Conservation (phyloP, 2,888 invertebrate genomes). For the Heteropelma amictum region DNA sequence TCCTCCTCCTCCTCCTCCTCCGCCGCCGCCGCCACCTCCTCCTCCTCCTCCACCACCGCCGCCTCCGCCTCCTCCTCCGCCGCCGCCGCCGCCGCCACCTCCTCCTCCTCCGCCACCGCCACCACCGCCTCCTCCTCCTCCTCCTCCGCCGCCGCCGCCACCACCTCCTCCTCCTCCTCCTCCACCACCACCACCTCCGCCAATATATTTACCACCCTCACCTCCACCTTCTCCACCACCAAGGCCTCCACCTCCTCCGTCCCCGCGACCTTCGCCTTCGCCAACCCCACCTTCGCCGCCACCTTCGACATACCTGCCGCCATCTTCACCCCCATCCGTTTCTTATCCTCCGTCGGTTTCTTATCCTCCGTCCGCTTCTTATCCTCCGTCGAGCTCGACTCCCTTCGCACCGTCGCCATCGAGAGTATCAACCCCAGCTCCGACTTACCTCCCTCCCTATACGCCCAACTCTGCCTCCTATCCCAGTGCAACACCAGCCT, state of each 20-base stretch:
- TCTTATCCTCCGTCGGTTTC: too few species aligned
- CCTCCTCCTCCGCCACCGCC: constrained; percentile 14
- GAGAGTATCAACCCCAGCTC: constrained; percentile 12
- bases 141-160: constrained; percentile 35
- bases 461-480: constrained; percentile 26
- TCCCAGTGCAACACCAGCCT: constrained; percentile 25
- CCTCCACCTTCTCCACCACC: constrained; percentile 47
- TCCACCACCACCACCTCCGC: constrained; percentile 24
- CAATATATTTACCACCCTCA: constrained; percentile 7
- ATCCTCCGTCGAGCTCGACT: constrained; percentile 44
- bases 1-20: constrained; percentile 41
- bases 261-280: constrained; percentile 14
- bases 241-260: constrained; percentile 21
- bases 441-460: constrained; percentile 47
- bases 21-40: constrained; percentile 21
- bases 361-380: constrained; percentile 33
- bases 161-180: constrained; percentile 43
- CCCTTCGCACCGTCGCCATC: constrained; percentile 30
- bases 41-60: constrained; percentile 12
- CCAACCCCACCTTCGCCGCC: constrained; percentile 42
- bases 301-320: constrained; percentile 60
- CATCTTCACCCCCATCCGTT: constrained; percentile 23
- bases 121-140: constrained; percentile 2
- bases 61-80: constrained; percentile 8
- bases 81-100: constrained; percentile 7